phyloP scores from a whole-genome alignment of 2,113 vertebrate genomes.

The Clupea harengus region DNA sequence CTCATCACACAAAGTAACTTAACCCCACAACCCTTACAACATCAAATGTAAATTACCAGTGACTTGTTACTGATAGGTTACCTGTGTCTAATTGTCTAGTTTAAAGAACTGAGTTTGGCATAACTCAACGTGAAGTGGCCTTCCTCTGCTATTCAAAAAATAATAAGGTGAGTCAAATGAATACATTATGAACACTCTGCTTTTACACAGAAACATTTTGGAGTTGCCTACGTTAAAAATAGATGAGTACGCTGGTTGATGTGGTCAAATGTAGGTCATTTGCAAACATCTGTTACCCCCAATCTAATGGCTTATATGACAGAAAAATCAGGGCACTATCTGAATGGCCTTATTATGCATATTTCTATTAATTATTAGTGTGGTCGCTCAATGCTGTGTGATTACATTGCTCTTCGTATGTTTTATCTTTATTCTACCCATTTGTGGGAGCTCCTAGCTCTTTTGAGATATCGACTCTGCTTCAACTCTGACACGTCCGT shows the following conservation, averaged over 20 bases:
- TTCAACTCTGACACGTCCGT: too few relatives aligned
- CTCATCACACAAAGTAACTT: background rate
- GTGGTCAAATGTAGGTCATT: background rate
- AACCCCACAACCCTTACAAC: background rate
- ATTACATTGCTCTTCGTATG: too few relatives aligned
- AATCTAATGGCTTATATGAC: background rate
- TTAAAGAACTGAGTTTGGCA: background rate
- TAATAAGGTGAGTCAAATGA: background rate
- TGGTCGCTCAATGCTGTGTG: too few relatives aligned
- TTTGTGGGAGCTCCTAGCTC: too few relatives aligned
- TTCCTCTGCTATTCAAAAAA: background rate
- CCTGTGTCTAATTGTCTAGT: background rate
- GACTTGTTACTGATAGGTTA: background rate
- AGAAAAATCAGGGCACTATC: background rate
- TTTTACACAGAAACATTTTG: background rate
- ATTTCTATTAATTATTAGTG: conserved; percentile 2
- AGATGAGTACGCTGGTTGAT: background rate
- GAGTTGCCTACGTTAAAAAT: background rate
- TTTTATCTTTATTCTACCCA: too few relatives aligned
- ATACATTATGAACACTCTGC: background rate
- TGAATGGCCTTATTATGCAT: background rate
- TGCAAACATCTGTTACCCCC: background rate
- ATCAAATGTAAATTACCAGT: background rate
- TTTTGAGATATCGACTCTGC: too few relatives aligned
- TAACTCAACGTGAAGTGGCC: background rate